Conservation (phyloP, 1,140 invertebrate genomes). For the Psix sp. region DNA sequence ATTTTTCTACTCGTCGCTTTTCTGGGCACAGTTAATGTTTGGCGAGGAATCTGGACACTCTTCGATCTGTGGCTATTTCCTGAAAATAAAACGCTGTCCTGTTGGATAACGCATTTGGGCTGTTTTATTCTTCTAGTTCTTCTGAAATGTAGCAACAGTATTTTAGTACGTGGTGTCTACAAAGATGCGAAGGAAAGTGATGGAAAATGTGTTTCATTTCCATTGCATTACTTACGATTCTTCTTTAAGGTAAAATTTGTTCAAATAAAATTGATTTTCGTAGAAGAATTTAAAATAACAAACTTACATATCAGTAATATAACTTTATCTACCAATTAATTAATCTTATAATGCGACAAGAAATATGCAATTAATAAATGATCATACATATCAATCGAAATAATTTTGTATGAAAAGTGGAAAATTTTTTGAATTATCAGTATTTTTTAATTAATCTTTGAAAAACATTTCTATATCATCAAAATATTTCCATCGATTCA, state of each 20-base stretch:
- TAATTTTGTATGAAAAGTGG: too few relatives aligned
- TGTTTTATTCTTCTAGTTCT: slow-evolving; percentile 86
- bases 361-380: too few relatives aligned
- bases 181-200: slow-evolving; percentile 89
- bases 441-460: too few relatives aligned
- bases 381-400: too few relatives aligned
- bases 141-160: slow-evolving; percentile 89
- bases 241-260: slow-evolving; percentile 81
- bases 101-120: slow-evolving; percentile 85
- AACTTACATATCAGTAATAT: not conserved
- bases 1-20: slow-evolving; percentile 86
- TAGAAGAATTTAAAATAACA: not conserved
- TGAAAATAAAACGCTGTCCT: slow-evolving; percentile 84
- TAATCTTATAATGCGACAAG: too few relatives aligned
- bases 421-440: too few relatives aligned
- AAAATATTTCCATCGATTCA: too few relatives aligned
- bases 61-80: slow-evolving; percentile 88
- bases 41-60: slow-evolving; percentile 90
- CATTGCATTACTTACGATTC: slow-evolving; percentile 86
- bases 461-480: too few relatives aligned
- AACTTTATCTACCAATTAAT: not conserved
- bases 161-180: slow-evolving; percentile 89
- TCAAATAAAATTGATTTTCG: not conserved
- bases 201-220: slow-evolving; percentile 87
- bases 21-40: slow-evolving; percentile 89